A percentile compares a stretch with the other conserved stretches of the same genome.
phyloP scores from a whole-genome alignment of 2,113 vertebrate genomes.

The Xenopus laevis region DNA sequence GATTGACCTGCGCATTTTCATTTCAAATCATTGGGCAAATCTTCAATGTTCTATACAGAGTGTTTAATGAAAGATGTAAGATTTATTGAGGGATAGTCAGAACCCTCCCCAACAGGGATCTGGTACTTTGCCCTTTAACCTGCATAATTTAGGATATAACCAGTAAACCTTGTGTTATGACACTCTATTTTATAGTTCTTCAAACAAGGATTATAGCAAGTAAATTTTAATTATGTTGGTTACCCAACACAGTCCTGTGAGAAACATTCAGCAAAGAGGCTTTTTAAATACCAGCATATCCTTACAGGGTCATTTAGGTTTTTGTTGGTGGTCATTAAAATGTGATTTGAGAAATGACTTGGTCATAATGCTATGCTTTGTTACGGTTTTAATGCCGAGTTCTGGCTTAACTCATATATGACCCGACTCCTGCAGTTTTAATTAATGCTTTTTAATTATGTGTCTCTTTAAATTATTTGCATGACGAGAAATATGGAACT shows the following conservation, averaged over 20 bases:
- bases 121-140: conserved; percentile 29
- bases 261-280: conserved; percentile 25
- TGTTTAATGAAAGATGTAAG: conserved; percentile 20
- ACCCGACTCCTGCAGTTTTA: background rate
- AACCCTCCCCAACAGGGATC: conserved; percentile 16
- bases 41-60: conserved; percentile 4
- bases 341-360: conserved; percentile 14
- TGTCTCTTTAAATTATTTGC: background rate
- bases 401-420: conserved; percentile 5
- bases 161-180: conserved; percentile 35
- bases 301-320: background rate
- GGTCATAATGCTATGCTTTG: background rate
- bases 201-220: conserved; percentile 40
- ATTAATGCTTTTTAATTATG: background rate
- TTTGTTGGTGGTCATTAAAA: conserved; percentile 33
- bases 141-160: conserved; percentile 19
- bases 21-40: conserved; percentile 20
- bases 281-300: conserved; percentile 17
- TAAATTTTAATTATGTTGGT: conserved; percentile 43
- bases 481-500: background rate
- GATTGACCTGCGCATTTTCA: conserved; percentile 14
- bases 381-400: background rate
- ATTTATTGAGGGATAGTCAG: conserved; percentile 18
- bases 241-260: conserved; percentile 25
- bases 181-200: conserved; percentile 36